A percentile compares a stretch with the other conserved stretches of the same genome.
These are phyloP conservation scores for Druon quercuslanigerum DNA, from an alignment of 1,140 invertebrate species.

Conservation along the genomic window DNA sequence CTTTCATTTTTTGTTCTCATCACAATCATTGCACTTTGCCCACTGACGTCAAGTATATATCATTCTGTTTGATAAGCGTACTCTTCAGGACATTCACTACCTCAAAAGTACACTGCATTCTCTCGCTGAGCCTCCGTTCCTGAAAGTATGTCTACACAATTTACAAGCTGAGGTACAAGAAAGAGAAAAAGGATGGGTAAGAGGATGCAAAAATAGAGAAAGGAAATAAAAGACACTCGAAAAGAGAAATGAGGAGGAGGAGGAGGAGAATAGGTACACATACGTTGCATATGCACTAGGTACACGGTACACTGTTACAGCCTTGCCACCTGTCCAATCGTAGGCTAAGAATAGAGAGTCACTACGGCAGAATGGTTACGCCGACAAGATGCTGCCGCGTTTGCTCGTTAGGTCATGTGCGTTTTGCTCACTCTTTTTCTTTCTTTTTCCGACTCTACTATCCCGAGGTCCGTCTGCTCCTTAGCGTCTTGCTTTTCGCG, in stretches of 20 bases:
- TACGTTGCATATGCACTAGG: constrained; percentile 33
- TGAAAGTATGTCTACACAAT: constrained; percentile 13
- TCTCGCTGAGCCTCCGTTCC: background rate
- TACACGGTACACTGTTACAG: constrained; percentile 31
- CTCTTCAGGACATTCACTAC: background rate
- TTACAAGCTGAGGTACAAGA: constrained; percentile 7
- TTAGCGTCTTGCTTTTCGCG: constrained; percentile 44
- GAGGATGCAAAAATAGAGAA: background rate
- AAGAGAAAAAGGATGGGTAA: constrained; percentile 11
- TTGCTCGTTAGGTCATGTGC: constrained; percentile 61
- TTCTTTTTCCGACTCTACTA: constrained; percentile 39
- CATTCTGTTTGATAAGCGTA: constrained; percentile 4
- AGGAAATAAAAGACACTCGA: constrained; percentile 1
- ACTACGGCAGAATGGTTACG: constrained; percentile 51
- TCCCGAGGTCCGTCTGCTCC: constrained; percentile 39
- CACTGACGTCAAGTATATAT: constrained; percentile 15
- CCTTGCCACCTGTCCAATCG: constrained; percentile 69
- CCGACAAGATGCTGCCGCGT: constrained; percentile 65
- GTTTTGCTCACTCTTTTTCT: constrained; percentile 36
- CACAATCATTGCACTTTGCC: background rate
- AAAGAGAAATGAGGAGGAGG: constrained; percentile 19
- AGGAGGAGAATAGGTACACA: constrained; percentile 10
- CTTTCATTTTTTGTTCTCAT: background rate
- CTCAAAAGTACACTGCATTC: background rate
- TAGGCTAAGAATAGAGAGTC: constrained; percentile 67